Base-by-base conservation (phyloP, 2,888 invertebrate genomes). In the Heliconius cydno region DNA sequence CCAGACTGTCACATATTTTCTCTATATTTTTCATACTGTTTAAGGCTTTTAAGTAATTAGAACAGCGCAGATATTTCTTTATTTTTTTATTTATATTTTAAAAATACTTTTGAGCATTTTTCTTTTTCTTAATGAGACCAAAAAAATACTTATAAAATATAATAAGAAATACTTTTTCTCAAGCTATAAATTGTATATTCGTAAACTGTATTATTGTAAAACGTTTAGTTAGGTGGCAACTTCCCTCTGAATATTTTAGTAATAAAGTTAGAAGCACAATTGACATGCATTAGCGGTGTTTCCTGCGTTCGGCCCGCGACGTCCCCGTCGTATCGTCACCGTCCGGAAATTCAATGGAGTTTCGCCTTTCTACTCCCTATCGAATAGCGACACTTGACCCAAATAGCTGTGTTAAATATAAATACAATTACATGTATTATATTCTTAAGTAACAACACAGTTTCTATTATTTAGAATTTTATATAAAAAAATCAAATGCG, bases 211-310 rank as follows among this genome's bases (percentile, higher is more conserved):
- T 46, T 77, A 41, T 71, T n/a, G 10, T 60, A 41, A 71, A 71
- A 63, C 72, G 68, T 74, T 68, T 74, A 52, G 34, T 46, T 74
- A 74, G 73, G 68, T 74, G 70, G 57, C n/a, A 73, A 68, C 63
- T 66, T 79, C 79, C 71, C 78, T 76, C 57, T 71, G 76, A 80
- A 82, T 79, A 81, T 82, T 83, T 71, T 78, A 76, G 80, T 83
- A 82, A 83, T 82, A 78, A 82, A 82, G 83, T 93, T 89, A 90
- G 88, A 90, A 91, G 89, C 86, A 88, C 90, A 94, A 94, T 94
- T 94, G 94, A 91, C 92, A 92, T 94, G 94, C 94, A 94, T 94
- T 94, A 94, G 88, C 90, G 88, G 90, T 90, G 91, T 93, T 92
- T 94, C 94, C 94, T 87, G 87, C 90, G 90, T 90, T 90, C 87